Conservation (phyloP, 2,888 invertebrate species). For the Ochropleura leucogaster region DNA sequence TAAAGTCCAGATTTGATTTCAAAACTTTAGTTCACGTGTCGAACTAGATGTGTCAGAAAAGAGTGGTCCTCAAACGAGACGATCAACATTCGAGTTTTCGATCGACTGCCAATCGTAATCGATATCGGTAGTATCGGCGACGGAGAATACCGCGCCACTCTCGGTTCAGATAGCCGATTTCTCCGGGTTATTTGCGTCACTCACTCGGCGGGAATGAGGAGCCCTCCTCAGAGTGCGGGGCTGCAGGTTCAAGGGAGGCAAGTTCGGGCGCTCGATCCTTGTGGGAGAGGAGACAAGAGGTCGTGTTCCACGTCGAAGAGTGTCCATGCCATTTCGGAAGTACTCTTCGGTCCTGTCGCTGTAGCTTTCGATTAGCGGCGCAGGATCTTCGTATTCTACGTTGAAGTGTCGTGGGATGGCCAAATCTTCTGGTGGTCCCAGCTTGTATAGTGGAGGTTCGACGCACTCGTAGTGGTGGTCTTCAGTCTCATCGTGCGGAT, state of each 20-base stretch:
- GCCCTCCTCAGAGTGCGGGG: slow-evolving; percentile 88
- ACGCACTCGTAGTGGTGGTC: slow-evolving; percentile 94
- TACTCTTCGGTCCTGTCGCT: slow-evolving; percentile 89
- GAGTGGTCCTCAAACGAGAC: slow-evolving; percentile 81
- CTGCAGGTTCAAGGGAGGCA: slow-evolving; percentile 94
- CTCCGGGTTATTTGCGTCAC: slow-evolving; percentile 86
- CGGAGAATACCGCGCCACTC: slow-evolving; percentile 89
- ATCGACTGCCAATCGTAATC: slow-evolving; percentile 85
- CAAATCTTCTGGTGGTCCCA: slow-evolving; percentile 86
- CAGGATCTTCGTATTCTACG: slow-evolving; percentile 95
- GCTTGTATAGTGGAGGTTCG: slow-evolving; percentile 90
- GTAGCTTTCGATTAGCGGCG: slow-evolving; percentile 94
- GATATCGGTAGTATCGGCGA: slow-evolving; percentile 87
- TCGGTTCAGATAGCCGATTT: slow-evolving; percentile 90
- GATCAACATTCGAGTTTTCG: slow-evolving; percentile 82
- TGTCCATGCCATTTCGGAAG: slow-evolving; percentile 86
- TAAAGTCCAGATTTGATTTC: slow-evolving; percentile 60
- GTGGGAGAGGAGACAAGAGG: slow-evolving; percentile 95
- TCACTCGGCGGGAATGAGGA: slow-evolving; percentile 87
- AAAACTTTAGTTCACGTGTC: slow-evolving; percentile 49
- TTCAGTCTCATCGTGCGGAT: slow-evolving; percentile 91
- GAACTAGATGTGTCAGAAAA: slow-evolving; percentile 49
- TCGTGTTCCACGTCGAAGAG: slow-evolving; percentile 88
- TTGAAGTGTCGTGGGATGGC: slow-evolving; percentile 94
- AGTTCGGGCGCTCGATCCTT: slow-evolving; percentile 95